Conservation (phyloP, 1,140 invertebrate genomes). For the Macrosteles quadrilineatus region DNA sequence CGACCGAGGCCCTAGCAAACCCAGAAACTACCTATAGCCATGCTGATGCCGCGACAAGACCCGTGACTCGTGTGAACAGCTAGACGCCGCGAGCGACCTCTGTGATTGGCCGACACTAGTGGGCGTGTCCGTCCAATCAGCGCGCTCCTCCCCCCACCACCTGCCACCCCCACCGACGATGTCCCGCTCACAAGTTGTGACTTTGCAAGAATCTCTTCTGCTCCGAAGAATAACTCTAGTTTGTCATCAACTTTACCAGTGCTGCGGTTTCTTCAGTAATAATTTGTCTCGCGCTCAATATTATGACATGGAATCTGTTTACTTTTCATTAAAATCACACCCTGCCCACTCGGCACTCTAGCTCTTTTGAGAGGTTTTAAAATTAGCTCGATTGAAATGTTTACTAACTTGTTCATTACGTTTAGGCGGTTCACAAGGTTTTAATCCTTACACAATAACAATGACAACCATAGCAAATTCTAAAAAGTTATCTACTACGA, state of each 20-base stretch:
- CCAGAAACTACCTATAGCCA: background rate
- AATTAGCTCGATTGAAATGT: no score
- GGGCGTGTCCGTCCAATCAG: conserved; percentile 24
- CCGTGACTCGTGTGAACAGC: background rate
- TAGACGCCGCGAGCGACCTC: background rate
- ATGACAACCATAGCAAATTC: no score
- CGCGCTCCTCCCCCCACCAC: background rate
- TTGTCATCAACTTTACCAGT: background rate
- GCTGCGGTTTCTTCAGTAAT: conserved; percentile 15
- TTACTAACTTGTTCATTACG: no score
- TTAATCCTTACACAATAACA: no score
- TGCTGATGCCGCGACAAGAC: background rate
- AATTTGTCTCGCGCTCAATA: background rate
- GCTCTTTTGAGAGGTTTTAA: no score
- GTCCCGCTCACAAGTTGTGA: background rate
- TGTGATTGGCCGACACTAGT: background rate
- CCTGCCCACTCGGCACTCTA: no score
- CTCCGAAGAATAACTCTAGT: conserved; percentile 20
- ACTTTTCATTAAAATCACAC: no score
- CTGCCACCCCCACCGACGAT: background rate
- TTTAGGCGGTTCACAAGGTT: no score
- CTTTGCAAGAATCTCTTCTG: background rate
- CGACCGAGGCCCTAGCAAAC: conserved; percentile 9
- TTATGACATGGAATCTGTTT: no score
- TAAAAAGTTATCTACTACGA: no score